These are phyloP conservation scores for Petrolisthes manimaculis DNA, from an alignment of 2,888 invertebrate species.

Conservation along the genomic window DNA sequence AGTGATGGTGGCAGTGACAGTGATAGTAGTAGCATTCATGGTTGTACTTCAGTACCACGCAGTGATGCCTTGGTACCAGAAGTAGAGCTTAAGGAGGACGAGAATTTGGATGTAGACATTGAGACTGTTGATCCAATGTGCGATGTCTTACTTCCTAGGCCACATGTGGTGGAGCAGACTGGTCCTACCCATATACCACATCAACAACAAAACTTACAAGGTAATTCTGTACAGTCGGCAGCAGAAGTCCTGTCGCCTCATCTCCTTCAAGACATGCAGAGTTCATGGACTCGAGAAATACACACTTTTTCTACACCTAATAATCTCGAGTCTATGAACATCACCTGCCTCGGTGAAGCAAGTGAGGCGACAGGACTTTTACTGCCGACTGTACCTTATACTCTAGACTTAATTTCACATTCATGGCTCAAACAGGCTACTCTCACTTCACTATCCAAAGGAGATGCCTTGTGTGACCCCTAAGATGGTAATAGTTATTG, in stretches of 20 bases:
- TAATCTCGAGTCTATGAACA: no score
- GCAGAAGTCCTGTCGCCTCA: no score
- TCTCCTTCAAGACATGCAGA: no score
- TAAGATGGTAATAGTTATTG: no score
- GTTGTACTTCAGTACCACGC: slow-evolving; percentile 43
- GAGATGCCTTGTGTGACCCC: no score
- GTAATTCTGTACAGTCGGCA: background rate
- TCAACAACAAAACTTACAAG: slow-evolving; percentile 51
- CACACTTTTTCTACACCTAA: no score
- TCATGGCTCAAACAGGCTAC: no score
- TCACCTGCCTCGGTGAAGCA: no score
- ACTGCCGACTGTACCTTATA: background rate
- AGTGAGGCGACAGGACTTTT: no score
- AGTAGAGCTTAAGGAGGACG: slow-evolving; percentile 54
- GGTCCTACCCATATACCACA: slow-evolving; percentile 42
- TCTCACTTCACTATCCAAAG: no score
- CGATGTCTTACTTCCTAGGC: slow-evolving; percentile 42
- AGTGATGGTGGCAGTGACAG: slow-evolving; percentile 53
- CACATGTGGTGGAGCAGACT: slow-evolving; percentile 44
- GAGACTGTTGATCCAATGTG: slow-evolving; percentile 49
- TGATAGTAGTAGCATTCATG: slow-evolving; percentile 36
- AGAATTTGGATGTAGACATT: slow-evolving; percentile 54
- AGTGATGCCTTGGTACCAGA: slow-evolving; percentile 52
- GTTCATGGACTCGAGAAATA: no score
- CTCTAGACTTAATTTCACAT: background rate